Percentiles rank a stretch among this genome's conserved stretches.
Evolutionary conservation across 1,140 invertebrate genomes (phyloP).

Genomic region (Hesperophylax magnus): DNA sequence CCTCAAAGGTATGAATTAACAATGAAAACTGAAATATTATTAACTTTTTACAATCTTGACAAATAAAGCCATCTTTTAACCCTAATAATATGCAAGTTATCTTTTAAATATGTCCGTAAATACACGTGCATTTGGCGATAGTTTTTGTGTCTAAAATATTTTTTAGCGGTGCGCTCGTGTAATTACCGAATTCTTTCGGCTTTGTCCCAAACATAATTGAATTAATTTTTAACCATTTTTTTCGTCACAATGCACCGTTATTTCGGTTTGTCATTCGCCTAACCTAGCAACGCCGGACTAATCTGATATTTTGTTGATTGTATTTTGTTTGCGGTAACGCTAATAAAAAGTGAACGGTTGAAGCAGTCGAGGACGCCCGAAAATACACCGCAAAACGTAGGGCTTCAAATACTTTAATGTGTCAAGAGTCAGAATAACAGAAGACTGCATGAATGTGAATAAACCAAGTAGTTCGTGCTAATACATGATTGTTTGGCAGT

Average conservation of each 20-base stretch:
- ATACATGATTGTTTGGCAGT: too few relatives aligned
- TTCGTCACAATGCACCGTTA: constrained; percentile 18
- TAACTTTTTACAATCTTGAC: neutral
- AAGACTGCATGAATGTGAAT: too few relatives aligned
- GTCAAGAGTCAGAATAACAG: too few relatives aligned
- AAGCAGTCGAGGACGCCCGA: too few relatives aligned
- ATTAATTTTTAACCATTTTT: constrained; percentile 18
- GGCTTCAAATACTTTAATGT: too few relatives aligned
- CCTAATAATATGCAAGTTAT: neutral
- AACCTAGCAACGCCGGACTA: neutral
- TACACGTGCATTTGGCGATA: neutral
- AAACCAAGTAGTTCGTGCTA: too few relatives aligned
- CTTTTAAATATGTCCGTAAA: neutral
- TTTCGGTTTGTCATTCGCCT: neutral
- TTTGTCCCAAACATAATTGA: constrained; percentile 13
- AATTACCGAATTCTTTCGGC: constrained; percentile 31
- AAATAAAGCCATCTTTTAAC: neutral
- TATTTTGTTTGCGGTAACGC: neutral
- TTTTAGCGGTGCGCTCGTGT: constrained; percentile 4
- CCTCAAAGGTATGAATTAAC: neutral
- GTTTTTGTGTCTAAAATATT: neutral
- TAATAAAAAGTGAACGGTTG: neutral
- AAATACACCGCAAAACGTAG: too few relatives aligned
- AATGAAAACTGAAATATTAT: constrained; percentile 7
- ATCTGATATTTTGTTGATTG: neutral